phyloP scores from a whole-genome alignment of 1,140 invertebrate genomes.

The Eciton burchellii region DNA sequence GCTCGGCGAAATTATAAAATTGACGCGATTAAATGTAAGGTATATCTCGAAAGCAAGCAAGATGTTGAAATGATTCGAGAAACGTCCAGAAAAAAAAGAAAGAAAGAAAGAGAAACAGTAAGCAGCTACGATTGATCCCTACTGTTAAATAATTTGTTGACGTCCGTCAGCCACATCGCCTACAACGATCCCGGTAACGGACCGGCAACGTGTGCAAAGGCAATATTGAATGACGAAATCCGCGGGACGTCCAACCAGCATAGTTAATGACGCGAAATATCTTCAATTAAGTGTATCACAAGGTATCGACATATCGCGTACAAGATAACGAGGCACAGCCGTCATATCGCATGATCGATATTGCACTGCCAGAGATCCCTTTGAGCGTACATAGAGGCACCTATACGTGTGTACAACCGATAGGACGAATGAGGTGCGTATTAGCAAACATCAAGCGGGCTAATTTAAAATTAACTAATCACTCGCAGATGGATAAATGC shows the following conservation, averaged over 20 bases:
- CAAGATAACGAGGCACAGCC: conserved; percentile 57
- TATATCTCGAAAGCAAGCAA: no score
- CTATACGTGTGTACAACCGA: neutral
- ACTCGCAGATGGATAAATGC: conserved; percentile 35
- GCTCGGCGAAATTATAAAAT: neutral
- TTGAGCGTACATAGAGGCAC: conserved; percentile 33
- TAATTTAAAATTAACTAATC: conserved; percentile 59
- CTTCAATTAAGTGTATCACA: conserved; percentile 58
- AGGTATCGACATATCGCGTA: conserved; percentile 37
- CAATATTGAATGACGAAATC: conserved; percentile 43
- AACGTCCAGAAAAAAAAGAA: no score
- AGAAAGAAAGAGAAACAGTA: neutral
- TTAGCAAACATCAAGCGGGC: conserved; percentile 44
- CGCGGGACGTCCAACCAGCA: conserved; percentile 15
- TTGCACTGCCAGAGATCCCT: conserved; percentile 26
- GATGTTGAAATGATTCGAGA: no score
- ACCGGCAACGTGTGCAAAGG: neutral
- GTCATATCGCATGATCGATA: conserved; percentile 59
- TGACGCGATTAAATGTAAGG: no score
- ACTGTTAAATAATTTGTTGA: neutral
- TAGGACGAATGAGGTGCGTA: conserved; percentile 42
- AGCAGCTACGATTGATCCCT: neutral
- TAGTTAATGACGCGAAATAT: conserved; percentile 43
- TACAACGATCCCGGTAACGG: neutral
- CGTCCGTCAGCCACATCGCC: neutral